Base-by-base conservation (phyloP, 1,140 invertebrate genomes). In the Samia ricini region DNA sequence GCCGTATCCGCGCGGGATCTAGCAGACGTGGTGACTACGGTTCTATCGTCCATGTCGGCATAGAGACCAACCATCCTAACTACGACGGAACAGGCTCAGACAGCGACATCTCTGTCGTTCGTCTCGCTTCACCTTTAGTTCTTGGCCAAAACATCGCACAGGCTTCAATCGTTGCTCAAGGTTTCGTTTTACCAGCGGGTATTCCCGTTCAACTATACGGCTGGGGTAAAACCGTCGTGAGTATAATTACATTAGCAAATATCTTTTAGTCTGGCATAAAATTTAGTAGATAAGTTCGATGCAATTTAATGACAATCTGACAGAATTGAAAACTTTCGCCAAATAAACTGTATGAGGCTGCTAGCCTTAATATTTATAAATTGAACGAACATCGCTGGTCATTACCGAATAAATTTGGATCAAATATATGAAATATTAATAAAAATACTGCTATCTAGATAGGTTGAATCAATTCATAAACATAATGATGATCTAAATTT, bases 1-100 rank as follows among this genome's bases (percentile, higher is more conserved):
- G 81, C 18, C 79, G 82, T 7, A 72, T 85, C 54, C 63, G 81
- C n/a, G 81, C 81, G 23, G 82, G 84, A 0, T 62, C 62, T 8
- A 75, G 70, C 4, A 66, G 64, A 62, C 73, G 81, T 4, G 74
- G 79, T 60, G 60, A 54, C 3, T 79, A 79, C 2, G 82, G 84
- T 1, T 36, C 63, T 0, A 42, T 85, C 10, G 3, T 20, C 29
- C 60, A 79, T 56, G 56, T 77, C 0, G 36, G 61, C 0, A 29
- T 2, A 4, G 72, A 52, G 1, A 58, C 56, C 56, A 83, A 82
- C 60, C 83, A 85, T 52, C 81, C 83, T 0, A 54, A 50, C 4
- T 85, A 81, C 52, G 65, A 68, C 0, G 1, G n/a, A 0, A 7
- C 51, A 0, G 54, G 64, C 0, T 18, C 19, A 4, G 58, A 55